These are phyloP conservation scores for Teleiodes luculella DNA, from an alignment of 2,888 invertebrate genomes.

Conservation along the genomic window DNA sequence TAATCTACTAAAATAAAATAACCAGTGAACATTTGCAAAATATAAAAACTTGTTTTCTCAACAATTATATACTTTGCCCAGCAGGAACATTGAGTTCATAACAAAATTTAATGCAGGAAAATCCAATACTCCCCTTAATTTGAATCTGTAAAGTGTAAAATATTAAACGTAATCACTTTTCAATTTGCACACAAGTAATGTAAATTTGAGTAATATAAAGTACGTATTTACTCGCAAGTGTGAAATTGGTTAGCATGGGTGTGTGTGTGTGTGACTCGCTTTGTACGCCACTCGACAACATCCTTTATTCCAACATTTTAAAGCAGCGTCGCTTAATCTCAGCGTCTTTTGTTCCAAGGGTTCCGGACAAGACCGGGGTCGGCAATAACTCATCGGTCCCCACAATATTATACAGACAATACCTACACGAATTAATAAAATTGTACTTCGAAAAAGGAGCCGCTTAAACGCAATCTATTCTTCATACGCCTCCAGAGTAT, in stretches of 20 bases:
- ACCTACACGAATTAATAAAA: constrained; percentile 41
- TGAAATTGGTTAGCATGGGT: not conserved
- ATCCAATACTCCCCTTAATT: too few relatives aligned
- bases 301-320: constrained; percentile 39
- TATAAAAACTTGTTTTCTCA: too few relatives aligned
- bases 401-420: constrained; percentile 43
- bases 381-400: constrained; percentile 46
- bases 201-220: too few relatives aligned
- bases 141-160: too few relatives aligned
- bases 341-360: constrained; percentile 44
- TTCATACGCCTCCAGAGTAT: constrained; percentile 32
- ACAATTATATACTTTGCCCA: too few relatives aligned
- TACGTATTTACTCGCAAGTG: not conserved
- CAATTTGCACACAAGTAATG: too few relatives aligned
- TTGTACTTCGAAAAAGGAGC: constrained; percentile 30
- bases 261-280: constrained; percentile 19
- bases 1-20: too few relatives aligned
- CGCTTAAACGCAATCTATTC: constrained; percentile 38
- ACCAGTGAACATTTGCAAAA: too few relatives aligned
- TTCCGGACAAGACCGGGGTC: constrained; percentile 34
- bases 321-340: constrained; percentile 43
- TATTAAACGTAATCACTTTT: too few relatives aligned
- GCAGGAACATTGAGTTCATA: too few relatives aligned
- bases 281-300: constrained; percentile 23
- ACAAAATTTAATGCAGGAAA: too few relatives aligned